Percentiles rank a stretch among this genome's conserved stretches.
Conservation (phyloP, 2,797 vertebrate species). For the Enteromius thamalakanensis region DNA sequence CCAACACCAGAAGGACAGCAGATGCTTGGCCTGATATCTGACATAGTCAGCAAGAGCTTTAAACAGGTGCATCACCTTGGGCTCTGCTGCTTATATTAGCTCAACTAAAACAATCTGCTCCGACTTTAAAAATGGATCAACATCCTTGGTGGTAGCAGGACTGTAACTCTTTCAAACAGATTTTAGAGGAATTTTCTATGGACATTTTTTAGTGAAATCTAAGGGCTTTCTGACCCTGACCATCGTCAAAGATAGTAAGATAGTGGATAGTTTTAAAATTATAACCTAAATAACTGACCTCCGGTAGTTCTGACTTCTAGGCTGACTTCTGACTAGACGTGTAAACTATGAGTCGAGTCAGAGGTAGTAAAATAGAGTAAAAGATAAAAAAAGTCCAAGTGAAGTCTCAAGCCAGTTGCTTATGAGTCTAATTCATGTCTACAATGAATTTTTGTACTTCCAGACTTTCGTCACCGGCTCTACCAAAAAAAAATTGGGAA, state of each 20-base stretch:
- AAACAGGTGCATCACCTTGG: conserved; percentile 28
- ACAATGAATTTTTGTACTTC: background rate
- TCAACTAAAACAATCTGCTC: conserved; percentile 11
- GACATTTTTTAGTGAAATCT: background rate
- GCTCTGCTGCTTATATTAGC: conserved; percentile 10
- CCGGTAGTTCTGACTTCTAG: no score
- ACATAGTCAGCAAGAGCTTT: conserved; percentile 21
- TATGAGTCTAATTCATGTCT: background rate
- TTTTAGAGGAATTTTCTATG: no score
- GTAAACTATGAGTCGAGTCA: no score
- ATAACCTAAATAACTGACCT: no score
- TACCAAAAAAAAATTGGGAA: conserved; percentile 6
- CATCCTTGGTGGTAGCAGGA: background rate
- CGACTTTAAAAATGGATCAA: background rate
- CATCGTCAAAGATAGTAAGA: no score
- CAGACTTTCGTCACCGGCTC: background rate
- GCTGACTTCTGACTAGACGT: no score
- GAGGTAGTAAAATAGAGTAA: no score
- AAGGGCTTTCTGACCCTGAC: background rate
- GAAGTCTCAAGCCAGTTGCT: background rate
- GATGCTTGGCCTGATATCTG: conserved; percentile 41
- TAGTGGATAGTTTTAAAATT: no score
- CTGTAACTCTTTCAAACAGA: background rate
- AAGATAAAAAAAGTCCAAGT: background rate
- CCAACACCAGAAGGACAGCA: conserved; percentile 12